These are phyloP conservation scores for Drosophila paucipuncta DNA, from an alignment of 2,888 invertebrate species.

Conservation along the genomic window DNA sequence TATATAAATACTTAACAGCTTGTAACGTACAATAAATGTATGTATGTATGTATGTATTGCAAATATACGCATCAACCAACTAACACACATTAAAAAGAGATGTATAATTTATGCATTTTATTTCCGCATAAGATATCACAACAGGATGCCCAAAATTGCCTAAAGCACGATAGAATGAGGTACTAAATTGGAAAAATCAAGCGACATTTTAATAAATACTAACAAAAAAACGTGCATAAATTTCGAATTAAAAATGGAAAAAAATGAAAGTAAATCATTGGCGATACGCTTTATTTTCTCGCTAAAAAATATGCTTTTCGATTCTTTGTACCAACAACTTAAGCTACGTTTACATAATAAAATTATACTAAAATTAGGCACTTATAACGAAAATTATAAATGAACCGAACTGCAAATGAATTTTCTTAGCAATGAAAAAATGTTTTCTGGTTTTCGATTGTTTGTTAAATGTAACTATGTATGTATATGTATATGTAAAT, in stretches of 20 bases:
- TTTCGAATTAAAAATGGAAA: conserved; percentile 23
- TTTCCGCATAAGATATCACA: conserved; percentile 65
- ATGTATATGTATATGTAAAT: conserved; percentile 9
- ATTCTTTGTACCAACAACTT: conserved; percentile 82
- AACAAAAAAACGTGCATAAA: conserved; percentile 4
- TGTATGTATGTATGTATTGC: conserved; percentile 49
- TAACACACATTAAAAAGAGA: conserved; percentile 57
- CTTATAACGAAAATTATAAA: conserved; percentile 65
- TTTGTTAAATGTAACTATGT: conserved; percentile 20
- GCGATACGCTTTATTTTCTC: conserved; percentile 76
- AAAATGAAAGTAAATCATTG: conserved; percentile 48
- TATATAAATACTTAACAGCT: conserved; percentile 70
- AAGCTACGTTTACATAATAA: conserved; percentile 68
- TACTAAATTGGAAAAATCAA: conserved; percentile 38
- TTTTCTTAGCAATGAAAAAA: conserved; percentile 47
- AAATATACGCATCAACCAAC: conserved; percentile 56
- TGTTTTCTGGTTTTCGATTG: conserved; percentile 39
- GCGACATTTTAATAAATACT: conserved; percentile 2
- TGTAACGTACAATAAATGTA: conserved; percentile 67
- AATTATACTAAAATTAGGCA: conserved; percentile 57
- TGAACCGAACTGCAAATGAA: conserved; percentile 61
- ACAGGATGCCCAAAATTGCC: conserved; percentile 71
- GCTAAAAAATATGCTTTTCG: conserved; percentile 70
- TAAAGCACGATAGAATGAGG: conserved; percentile 69
- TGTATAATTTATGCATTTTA: conserved; percentile 44